Conservation (phyloP, 2,797 vertebrate species). For the Catamblyrhynchus diadema region DNA sequence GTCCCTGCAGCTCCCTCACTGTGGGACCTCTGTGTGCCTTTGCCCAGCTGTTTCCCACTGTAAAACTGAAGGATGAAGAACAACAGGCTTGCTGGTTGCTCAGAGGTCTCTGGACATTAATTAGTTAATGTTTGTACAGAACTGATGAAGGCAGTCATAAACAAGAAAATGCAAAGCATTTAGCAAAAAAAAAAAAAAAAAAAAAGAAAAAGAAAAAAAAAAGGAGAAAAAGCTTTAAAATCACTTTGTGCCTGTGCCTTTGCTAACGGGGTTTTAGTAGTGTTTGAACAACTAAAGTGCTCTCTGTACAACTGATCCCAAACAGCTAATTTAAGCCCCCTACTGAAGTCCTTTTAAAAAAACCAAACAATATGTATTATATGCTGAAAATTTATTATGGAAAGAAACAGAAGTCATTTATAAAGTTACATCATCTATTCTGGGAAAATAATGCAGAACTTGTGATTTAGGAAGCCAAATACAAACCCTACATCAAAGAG, state of each 20-base stretch:
- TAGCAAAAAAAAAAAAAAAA: neutral
- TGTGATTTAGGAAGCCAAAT: constrained; percentile 27
- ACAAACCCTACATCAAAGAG: constrained; percentile 29
- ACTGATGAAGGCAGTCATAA: neutral
- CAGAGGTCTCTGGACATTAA: neutral
- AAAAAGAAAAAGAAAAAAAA: neutral
- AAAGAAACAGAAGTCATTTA: constrained; percentile 20
- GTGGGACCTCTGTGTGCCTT: neutral
- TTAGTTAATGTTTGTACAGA: neutral
- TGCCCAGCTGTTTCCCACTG: neutral
- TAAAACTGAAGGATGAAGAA: neutral
- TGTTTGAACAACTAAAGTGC: neutral
- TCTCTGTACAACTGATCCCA: neutral
- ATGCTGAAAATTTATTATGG: constrained; percentile 15
- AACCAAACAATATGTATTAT: constrained; percentile 9
- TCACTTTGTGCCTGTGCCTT: neutral
- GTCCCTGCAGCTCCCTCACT: rapidly evolving
- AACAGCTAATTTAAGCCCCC: neutral
- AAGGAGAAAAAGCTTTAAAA: neutral
- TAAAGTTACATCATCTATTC: constrained; percentile 32
- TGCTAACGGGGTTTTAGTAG: neutral
- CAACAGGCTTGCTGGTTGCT: neutral
- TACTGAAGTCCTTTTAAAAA: constrained; percentile 10
- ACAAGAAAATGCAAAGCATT: neutral
- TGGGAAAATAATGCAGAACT: constrained; percentile 45